These are phyloP conservation scores for Caenorhabditis sp. DNA, from an alignment of 2,888 invertebrate genomes.

Conservation along the genomic window DNA sequence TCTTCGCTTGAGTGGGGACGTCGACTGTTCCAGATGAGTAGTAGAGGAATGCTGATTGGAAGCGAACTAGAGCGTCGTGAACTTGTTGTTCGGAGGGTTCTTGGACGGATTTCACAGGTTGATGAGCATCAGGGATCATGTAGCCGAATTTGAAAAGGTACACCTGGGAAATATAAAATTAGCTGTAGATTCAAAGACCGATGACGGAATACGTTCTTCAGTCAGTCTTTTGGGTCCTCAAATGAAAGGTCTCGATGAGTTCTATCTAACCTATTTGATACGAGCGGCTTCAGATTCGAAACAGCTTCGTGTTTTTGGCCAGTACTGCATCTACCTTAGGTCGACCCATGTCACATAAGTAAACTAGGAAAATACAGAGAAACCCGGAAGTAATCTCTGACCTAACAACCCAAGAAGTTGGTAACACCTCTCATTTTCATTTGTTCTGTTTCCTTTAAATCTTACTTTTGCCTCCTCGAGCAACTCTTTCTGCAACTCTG, in stretches of 20 bases:
- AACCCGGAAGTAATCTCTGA: not conserved
- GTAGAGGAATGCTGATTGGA: constrained; percentile 70
- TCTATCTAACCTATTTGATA: too few relatives aligned
- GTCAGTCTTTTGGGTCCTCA: too few relatives aligned
- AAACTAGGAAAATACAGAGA: too few relatives aligned
- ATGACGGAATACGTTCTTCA: too few relatives aligned
- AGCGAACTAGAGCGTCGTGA: constrained; percentile 61
- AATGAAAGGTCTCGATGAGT: too few relatives aligned
- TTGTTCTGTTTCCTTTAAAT: not conserved
- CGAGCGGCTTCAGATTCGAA: too few relatives aligned
- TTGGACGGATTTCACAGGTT: constrained; percentile 21
- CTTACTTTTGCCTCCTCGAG: constrained; percentile 65
- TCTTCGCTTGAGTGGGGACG: constrained; percentile 69
- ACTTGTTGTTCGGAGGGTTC: constrained; percentile 59
- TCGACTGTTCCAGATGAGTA: constrained; percentile 69
- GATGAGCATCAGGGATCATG: constrained; percentile 49
- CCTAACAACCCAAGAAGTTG: not conserved
- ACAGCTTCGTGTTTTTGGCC: too few relatives aligned
- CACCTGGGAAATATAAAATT: constrained; percentile 36
- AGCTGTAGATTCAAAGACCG: too few relatives aligned
- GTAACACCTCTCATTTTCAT: not conserved
- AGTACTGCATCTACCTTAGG: too few relatives aligned
- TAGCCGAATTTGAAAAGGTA: constrained; percentile 69
- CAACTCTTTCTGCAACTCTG: constrained; percentile 46
- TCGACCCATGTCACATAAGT: too few relatives aligned